A percentile compares a stretch with the other conserved stretches of the same genome.
Evolutionary conservation across 2,113 vertebrate species (phyloP).

Genomic region (Apteryx mantelli): DNA sequence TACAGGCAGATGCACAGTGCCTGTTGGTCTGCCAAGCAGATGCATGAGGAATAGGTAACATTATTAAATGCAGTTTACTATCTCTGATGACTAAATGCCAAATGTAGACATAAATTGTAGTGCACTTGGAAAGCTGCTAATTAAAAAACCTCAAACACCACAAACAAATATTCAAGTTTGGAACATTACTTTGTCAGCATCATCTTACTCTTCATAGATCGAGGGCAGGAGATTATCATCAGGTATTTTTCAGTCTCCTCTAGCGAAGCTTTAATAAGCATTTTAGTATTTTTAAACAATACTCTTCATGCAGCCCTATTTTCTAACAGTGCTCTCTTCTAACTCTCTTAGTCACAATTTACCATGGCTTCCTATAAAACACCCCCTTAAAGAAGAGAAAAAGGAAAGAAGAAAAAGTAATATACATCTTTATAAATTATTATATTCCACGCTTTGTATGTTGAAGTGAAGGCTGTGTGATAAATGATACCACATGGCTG

Average conservation of each 20-base stretch:
- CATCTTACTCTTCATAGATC: neutral
- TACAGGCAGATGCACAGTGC: neutral
- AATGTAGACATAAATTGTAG: constrained; percentile 4
- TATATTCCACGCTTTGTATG: neutral
- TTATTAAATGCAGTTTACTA: constrained; percentile 24
- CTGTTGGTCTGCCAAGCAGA: constrained; percentile 17
- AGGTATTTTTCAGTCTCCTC: neutral
- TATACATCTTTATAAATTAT: neutral
- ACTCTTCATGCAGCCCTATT: neutral
- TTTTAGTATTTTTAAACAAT: neutral
- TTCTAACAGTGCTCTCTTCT: neutral
- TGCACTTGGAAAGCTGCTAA: constrained; percentile 17
- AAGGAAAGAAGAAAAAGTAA: neutral
- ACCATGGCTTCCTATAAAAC: neutral
- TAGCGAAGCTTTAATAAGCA: neutral
- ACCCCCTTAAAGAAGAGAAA: neutral
- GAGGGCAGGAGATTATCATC: neutral
- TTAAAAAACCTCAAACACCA: neutral
- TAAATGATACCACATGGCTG: neutral
- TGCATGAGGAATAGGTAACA: constrained; percentile 4
- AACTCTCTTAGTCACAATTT: neutral
- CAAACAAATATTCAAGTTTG: neutral
- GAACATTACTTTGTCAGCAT: constrained; percentile 5
- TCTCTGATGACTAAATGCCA: constrained; percentile 19
- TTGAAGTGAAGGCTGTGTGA: neutral